Conservation (phyloP, 2,113 vertebrate genomes). For the Chascanopsetta lugubris region DNA sequence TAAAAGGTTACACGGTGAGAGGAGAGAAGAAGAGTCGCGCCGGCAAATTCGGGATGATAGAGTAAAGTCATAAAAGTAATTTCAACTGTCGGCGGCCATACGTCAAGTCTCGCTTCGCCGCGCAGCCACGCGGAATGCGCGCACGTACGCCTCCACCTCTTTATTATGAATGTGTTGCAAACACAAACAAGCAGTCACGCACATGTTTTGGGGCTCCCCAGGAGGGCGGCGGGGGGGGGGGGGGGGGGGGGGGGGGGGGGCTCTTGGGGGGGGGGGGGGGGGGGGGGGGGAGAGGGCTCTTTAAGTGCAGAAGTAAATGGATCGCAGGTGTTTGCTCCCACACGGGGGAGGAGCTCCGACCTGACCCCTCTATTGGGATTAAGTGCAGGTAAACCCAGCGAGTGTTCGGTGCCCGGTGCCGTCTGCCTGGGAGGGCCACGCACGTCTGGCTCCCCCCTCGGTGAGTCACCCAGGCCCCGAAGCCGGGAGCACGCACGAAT, state of each 20-base stretch:
- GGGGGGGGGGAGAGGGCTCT: too few species aligned
- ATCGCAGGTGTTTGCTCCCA: slow-evolving; percentile 67
- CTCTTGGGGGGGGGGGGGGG: too few species aligned
- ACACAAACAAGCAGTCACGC: slow-evolving; percentile 51
- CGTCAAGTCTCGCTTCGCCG: slow-evolving; percentile 41
- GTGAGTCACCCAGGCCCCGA: slow-evolving; percentile 62
- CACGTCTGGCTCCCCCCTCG: slow-evolving; percentile 49
- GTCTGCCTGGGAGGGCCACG: slow-evolving; percentile 55
- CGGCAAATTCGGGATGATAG: slow-evolving; percentile 68
- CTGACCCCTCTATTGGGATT: slow-evolving; percentile 71
- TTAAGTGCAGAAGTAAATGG: slow-evolving; percentile 67
- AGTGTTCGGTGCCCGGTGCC: slow-evolving; percentile 43
- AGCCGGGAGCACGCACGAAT: slow-evolving; percentile 34
- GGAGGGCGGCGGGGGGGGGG: too few species aligned
- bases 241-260: too few species aligned
- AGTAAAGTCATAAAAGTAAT: slow-evolving; percentile 71
- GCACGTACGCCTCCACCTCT: slow-evolving; percentile 23
- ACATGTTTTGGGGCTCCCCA: slow-evolving; percentile 45
- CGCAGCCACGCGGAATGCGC: slow-evolving; percentile 12
- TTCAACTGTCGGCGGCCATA: slow-evolving; percentile 61
- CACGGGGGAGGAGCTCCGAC: slow-evolving; percentile 46
- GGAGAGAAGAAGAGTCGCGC: slow-evolving; percentile 31
- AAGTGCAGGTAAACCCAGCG: slow-evolving; percentile 65
- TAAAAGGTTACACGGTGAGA: slow-evolving; percentile 65
- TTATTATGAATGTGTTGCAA: slow-evolving; percentile 48